Evolutionary conservation across 2,113 vertebrate species (phyloP), one percentile per base, ranked within the genome.

Genomic region (Oreamnos americanus): DNA sequence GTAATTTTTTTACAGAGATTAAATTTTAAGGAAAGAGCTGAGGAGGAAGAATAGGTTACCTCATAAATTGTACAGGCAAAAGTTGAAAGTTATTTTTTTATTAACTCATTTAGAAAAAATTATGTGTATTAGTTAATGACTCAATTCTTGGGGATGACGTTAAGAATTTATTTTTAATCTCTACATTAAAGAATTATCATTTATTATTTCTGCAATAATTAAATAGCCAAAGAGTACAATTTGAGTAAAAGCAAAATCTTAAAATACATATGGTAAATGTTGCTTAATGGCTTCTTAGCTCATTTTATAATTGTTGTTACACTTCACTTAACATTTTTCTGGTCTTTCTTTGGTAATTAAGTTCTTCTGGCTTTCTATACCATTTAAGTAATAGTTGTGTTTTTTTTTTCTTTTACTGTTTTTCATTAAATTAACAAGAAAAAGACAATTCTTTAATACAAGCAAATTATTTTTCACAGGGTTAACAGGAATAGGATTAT

Each of bases 381-480:
- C 85, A 90, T 87, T 23, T 83, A 98, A 81, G 25, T 36, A 93
- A 89, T 74, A 62, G 55, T 97, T 93, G 91, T 7, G 43, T 97
- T 92, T 97, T 64, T 90, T 93, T 7, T 8, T 97, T 94, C 96
- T 64, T 85, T 94, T 7, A 60, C 60, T 82, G 49, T 81, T 98
- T 97, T 97, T 60, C 43, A 96, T 97, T 96, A 98, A 98, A 98
- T 79, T 86, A 91, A 97, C 96, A 98, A 97, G 26, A 47, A 90
- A 76, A 90, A 96, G 92, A 7, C 74, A 81, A 76, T 97, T 90
- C 67, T 98, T 97, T 96, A 97, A 93, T 96, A 97, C 7, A 97
- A 96, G 67, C 28, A 98, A 97, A 97, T 98, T 97, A 96, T 98
- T 98, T 98, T 98, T 97, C 84, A 67, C n/a, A 43, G 86, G 92